phyloP scores from a whole-genome alignment of 2,113 vertebrate species.

The Stegastes partitus region DNA sequence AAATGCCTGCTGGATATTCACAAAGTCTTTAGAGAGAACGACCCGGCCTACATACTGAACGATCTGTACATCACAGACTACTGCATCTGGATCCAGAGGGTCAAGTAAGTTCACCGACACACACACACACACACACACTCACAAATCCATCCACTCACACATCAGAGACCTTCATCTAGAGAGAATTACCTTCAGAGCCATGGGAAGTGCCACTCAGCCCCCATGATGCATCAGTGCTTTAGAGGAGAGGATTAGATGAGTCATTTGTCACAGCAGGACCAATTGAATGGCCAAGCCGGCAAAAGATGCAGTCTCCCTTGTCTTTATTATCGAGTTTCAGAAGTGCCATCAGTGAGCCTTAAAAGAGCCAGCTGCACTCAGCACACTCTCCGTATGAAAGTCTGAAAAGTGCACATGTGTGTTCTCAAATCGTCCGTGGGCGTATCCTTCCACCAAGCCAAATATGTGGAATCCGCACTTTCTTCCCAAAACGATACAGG shows the following conservation, averaged over 20 bases:
- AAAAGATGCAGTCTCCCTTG: slow-evolving; percentile 20
- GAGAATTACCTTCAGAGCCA: slow-evolving; percentile 25
- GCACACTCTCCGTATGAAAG: slow-evolving; percentile 9
- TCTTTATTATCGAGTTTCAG: slow-evolving; percentile 38
- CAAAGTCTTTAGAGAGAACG: slow-evolving; percentile 91
- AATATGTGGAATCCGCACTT: slow-evolving; percentile 29
- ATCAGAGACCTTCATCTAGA: slow-evolving; percentile 13
- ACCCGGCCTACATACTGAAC: slow-evolving; percentile 96
- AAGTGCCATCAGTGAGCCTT: slow-evolving; percentile 18
- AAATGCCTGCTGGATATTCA: slow-evolving; percentile 95
- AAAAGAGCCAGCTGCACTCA: slow-evolving; percentile 21
- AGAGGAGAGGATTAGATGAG: slow-evolving; percentile 43
- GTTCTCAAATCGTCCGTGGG: not conserved
- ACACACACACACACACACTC: slow-evolving; percentile 6
- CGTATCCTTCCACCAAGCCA: slow-evolving; percentile 15
- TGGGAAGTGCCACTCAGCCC: slow-evolving; percentile 33
- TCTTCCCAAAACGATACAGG: slow-evolving; percentile 44
- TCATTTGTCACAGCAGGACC: slow-evolving; percentile 53
- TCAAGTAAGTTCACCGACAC: slow-evolving; percentile 89
- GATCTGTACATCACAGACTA: slow-evolving; percentile 98
- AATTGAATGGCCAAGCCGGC: slow-evolving; percentile 31
- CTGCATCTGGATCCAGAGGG: slow-evolving; percentile 96
- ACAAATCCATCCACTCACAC: not conserved
- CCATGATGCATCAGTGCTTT: slow-evolving; percentile 37
- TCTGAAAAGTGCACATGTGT: not conserved